phyloP scores from a whole-genome alignment of 2,113 vertebrate species.

The Cynocephalus volans region DNA sequence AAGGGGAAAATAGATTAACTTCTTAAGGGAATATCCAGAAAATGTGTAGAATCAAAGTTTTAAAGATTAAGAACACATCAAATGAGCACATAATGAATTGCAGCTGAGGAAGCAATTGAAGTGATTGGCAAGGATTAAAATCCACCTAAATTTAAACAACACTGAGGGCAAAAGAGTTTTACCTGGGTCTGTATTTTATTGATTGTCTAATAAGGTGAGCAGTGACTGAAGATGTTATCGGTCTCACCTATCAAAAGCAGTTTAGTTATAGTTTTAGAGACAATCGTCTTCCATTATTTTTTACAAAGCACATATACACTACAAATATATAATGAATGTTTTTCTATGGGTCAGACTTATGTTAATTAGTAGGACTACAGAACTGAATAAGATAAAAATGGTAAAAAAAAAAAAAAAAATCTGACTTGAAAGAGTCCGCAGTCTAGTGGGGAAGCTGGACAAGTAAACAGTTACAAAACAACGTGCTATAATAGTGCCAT shows the following conservation, averaged over 20 bases:
- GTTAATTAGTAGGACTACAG: neutral
- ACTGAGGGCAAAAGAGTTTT: neutral
- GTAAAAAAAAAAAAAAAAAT: neutral
- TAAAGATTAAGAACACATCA: neutral
- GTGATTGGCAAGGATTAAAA: neutral
- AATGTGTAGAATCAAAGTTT: neutral
- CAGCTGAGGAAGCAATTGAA: neutral
- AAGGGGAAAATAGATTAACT: neutral
- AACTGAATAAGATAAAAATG: constrained; percentile 17
- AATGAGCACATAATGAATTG: neutral
- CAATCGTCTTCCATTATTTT: neutral
- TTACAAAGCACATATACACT: neutral
- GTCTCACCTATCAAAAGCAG: constrained; percentile 8
- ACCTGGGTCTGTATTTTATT: neutral
- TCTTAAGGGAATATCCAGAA: neutral
- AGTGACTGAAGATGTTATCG: neutral
- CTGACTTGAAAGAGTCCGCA: constrained; percentile 5
- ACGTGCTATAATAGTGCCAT: neutral
- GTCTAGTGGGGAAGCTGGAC: constrained; percentile 46
- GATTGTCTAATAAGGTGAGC: neutral
- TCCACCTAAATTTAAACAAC: constrained; percentile 15
- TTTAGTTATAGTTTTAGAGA: neutral
- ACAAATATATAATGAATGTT: neutral
- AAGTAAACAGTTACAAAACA: constrained; percentile 57
- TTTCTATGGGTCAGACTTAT: neutral